Base-by-base conservation (phyloP, 2,113 vertebrate species). In the Muscicapa adusta region DNA sequence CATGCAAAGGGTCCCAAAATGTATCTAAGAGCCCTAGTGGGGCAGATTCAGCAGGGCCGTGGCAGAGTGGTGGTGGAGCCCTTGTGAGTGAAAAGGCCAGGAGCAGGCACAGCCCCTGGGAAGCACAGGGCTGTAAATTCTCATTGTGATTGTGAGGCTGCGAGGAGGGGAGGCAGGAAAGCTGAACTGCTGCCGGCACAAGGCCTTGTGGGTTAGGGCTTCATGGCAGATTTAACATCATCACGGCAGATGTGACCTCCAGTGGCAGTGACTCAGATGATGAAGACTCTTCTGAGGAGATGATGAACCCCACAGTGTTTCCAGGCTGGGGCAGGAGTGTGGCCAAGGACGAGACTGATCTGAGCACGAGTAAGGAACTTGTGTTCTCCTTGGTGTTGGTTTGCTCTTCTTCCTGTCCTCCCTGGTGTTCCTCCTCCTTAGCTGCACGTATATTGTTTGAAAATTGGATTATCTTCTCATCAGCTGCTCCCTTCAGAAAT, bases 161-260 rank as follows among this genome's bases (percentile, higher is more conserved):
- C 0, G 0, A 14, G 29, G 12, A 43, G 33, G 34, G 66, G 23
- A 88, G 63, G 58, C 8, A 60, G 45, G 36, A 76, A 57, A 84
- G 50, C 28, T 9, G 23, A 60, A 13, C 4, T 91, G 40, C n/a
- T 65, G 29, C 12, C 42, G 42, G 65, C 50, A 80, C 48, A 50
- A 72, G 18, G n/a, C 60, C 29, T 54, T 58, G 33, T 29, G 61
- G 33, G 36, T 67, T 65, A 63, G n/a, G 78, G 73, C 73, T 93
- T 97, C 82, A 97, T 87, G 83, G 45, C 45, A 84, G 70, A 28
- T 96, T 87, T 94, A 81, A 94, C 91, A 60, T 94, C 89, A 94
- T 58, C 93, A 88, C 85, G 90, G 84, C 85, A 97, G 96, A 96
- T 56, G 45, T 86, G 92, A 88, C 78, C 75, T 91, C 94, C 75